Base-by-base conservation (phyloP, 2,888 invertebrate species). In the Caradrina clavipalpis region DNA sequence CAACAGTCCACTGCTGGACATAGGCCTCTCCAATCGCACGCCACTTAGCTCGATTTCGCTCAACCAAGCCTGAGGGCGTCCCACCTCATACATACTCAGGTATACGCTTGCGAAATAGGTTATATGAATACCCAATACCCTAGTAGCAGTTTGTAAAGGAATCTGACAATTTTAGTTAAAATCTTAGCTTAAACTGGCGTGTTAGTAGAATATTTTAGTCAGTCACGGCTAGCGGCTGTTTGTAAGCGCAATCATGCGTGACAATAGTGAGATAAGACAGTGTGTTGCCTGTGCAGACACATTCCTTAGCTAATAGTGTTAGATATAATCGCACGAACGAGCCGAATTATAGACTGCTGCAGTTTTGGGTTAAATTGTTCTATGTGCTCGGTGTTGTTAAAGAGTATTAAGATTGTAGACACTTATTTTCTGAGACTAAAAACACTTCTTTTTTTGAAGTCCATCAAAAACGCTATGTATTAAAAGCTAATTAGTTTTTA, bases 201-300 rank as follows among this genome's bases (percentile, higher is more conserved):
- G 42, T 45, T 39, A 7, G 21, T 35, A 6, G 67, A 72, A 70
- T 80, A 66, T 69, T 68, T 69, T 50, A 66, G 58, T 53, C 19
- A 72, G 61, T 60, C 55, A 58, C n/a, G 54, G 66, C 39, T 13
- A 67, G 56, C n/a, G 54, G 66, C 39, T 13, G 67, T 80, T 76
- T 80, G 53, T 77, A 57, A 61, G 64, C 53, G 26, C 65, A 67
- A 61, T 71, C 66, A 64, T 58, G 68, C 81, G 50, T 71, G 57
- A 49, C 49, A 35, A 49, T 66, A 50, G 61, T 57, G 50, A 57
- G 51, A 64, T 50, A 47, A 45, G 21, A 21, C 53, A 45, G 47
- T 57, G 39, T 39, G 55, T 49, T 39, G 54, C 53, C 53, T 55
- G 35, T 73, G 51, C 62, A 69, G 77, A 62, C 76, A 22, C 69